Evolutionary conservation across 2,888 invertebrate species (phyloP).

Genomic region (Gasteruption jaculator): DNA sequence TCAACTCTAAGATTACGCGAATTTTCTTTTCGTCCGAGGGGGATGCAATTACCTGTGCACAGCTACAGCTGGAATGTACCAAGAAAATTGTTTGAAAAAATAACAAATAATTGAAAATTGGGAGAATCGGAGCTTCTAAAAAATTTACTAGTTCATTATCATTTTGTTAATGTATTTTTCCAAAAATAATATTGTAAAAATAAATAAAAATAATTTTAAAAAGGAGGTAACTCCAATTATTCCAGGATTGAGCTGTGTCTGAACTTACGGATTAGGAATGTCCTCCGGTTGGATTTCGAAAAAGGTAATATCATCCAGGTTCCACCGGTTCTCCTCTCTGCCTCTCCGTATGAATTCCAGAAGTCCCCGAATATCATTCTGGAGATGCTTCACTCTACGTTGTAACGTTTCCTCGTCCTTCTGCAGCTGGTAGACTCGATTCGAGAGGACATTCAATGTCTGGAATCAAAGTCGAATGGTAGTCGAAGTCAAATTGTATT

Average conservation of each 20-base stretch:
- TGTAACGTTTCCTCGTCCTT: constrained; percentile 45
- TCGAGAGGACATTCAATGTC: constrained; percentile 36
- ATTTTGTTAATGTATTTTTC: constrained; percentile 1
- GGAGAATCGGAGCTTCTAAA: too few relatives aligned
- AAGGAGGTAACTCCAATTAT: too few relatives aligned
- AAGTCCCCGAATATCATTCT: constrained; percentile 56
- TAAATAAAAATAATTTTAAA: too few relatives aligned
- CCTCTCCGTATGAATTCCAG: constrained; percentile 56
- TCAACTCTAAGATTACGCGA: too few relatives aligned
- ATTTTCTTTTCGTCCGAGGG: too few relatives aligned
- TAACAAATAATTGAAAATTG: constrained; percentile 8
- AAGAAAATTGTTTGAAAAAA: constrained; percentile 12
- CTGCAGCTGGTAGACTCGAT: constrained; percentile 34
- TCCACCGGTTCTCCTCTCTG: constrained; percentile 54
- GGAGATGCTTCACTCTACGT: constrained; percentile 52
- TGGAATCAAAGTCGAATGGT: constrained; percentile 19
- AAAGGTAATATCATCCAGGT: constrained; percentile 56
- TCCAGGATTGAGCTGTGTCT: too few relatives aligned
- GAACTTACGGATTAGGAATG: constrained; percentile 39
- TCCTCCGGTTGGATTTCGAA: constrained; percentile 49
- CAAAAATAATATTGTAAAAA: constrained; percentile 7
- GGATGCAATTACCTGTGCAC: constrained; percentile 45
- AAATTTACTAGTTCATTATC: constrained; percentile 6
- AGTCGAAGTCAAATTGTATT: constrained; percentile 5
- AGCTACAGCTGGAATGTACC: constrained; percentile 38